Base-by-base conservation (phyloP, 2,888 invertebrate species). In the Sussaba pulchella region DNA sequence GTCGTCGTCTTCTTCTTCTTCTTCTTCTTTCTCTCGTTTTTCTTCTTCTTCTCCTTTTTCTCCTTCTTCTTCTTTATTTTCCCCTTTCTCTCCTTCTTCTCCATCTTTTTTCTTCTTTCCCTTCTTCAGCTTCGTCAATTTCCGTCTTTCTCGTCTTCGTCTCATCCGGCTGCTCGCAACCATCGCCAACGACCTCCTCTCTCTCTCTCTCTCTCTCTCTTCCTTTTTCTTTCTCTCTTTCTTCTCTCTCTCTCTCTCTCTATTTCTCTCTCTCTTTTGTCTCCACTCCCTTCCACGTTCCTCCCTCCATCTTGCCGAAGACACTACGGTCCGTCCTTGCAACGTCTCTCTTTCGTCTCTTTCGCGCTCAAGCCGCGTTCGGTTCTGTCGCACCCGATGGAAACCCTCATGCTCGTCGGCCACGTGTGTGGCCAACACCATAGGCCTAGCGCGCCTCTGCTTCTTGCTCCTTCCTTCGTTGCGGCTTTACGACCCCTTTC, bases 401-500 rank as follows among this genome's bases (percentile, higher is more conserved):
- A 75, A 54, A 59, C 74, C 75, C 69, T 72, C 80, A 61, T 74
- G 71, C 61, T 81, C 77, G 63, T 81, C 66, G 47, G 76, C 83
- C 79, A 84, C 83, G 83, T 82, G 83, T 84, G 83, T 84, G 83
- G 83, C 81, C 83, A 78, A 84, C 83, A 82, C 83, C 81, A 79
- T n/a, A n/a, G n/a, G 57, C 67, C 78, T 73, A 64, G 54, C 14
- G 54, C 14, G 31, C n/a, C 14, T 71, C 41, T 77, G 19, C 41
- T n/a, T n/a, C 63, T 75, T 61, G 52, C 54, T 74, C 74, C 67
- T 50, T 52, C 69, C 75, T 79, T 43, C 45, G 63, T 70, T 70
- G 21, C 19, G 39, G 59, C 31, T 45, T 24, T 50, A 3, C 50
- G 4, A 5, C 24, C 45, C 3, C 39, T 14, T 12, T 63, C 43